Evolutionary conservation across 2,113 vertebrate genomes (phyloP), one percentile per base, ranked within the genome.

Genomic region (Apeltes quadracus): DNA sequence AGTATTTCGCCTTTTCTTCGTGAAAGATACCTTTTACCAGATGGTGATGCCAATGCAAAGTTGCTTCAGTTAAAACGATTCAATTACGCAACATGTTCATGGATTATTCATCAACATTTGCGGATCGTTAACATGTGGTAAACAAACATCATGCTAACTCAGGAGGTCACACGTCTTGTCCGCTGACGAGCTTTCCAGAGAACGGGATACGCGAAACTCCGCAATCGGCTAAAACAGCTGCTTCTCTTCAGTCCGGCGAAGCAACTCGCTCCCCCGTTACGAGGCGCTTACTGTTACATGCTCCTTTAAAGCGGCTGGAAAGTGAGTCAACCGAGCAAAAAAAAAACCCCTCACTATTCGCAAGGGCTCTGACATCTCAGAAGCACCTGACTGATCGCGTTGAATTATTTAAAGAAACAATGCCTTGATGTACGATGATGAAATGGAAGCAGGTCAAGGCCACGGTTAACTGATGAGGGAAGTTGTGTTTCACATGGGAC

Each of bases 91-190:
- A 76, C 72, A 32, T 0, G 51, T 67, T 84, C 51, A 82, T 83
- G 69, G 70, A 78, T 88, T 78, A 84, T 84, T 89, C 71, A 83
- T 84, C 41, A 7, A 18, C 41, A 32, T 73, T 69, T 41, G 65
- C 51, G 0, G 23, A 54, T 61, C 22, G 54, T 61, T 71, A 76
- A 79, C 80, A 65, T 76, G 59, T 25, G 46, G 61, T 82, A 69
- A 85, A 80, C 12, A 83, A 83, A 73, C 81, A 74, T 67, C 59
- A 65, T 1, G 39, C 50, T 23, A 76, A 67, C 2, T 1, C 41
- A 7, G 72, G 50, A 69, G 43, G 55, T 15, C 41, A 1, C 64
- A 14, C 6, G 38, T 27, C 69, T 57, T 38, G 54, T 71, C 48
- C 39, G 66, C 76, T 75, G 76, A 80, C 82, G 9, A 25, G 77